Evolutionary conservation across 2,797 vertebrate genomes (phyloP), one percentile per base, ranked within the genome.

Genomic region (Chelon auratus): DNA sequence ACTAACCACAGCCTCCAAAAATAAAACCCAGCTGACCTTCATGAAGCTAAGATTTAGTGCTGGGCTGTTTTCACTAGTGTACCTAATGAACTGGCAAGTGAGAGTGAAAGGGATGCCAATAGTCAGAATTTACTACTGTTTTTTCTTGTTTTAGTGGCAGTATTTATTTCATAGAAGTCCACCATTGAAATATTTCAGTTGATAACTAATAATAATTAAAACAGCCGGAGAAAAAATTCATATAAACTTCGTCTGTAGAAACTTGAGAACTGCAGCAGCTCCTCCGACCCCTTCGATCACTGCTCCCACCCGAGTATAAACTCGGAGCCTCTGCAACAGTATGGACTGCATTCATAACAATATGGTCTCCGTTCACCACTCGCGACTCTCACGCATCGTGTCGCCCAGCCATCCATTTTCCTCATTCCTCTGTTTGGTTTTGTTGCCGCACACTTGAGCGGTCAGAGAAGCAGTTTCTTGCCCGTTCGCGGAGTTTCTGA

Each of bases 391-490:
- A 78, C 68, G 70, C 80, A 82, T 82, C 13, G 45, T 82, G 68
- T 60, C 83, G 70, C 68, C 61, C 69, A 83, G 51, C 68, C 86
- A 82, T 87, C 71, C 86, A 75, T 91, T 85, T 81, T 78, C 80
- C 30, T 57, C 77, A 71, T 82, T 87, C 80, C 71, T 68, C 76
- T 80, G 68, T 83, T 89, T 90, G 75, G 85, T 77, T 86, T 79
- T 36, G 58, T 42, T 42, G 68, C 78, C 83, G 83, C 80, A 83
- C 83, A 84, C 84, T 74, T 68, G 75, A 81, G 53, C 63, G 75
- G 67, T 73, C 81, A 53, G 68, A 80, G 80, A 83, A 83, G 77
- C 65, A 20, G 51, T 63, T 57, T 53, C 68, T 59, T 67, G 70
- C 75, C 75, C 78, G 30, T 84, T 85, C 73, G 69, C 65, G 42